Conservation (phyloP, 2,888 invertebrate genomes). For the Tortricodes alternella region DNA sequence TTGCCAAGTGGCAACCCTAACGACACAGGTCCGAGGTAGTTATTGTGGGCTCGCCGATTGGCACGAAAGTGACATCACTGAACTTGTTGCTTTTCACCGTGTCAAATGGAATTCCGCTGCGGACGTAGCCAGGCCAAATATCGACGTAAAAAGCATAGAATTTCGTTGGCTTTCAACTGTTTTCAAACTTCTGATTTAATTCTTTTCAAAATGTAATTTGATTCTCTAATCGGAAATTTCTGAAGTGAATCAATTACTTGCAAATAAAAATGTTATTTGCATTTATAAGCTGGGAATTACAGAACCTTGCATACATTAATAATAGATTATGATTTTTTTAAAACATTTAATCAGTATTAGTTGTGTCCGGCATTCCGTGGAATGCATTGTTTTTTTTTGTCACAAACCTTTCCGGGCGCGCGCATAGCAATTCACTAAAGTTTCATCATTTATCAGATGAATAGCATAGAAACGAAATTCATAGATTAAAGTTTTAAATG, state of each 20-base stretch:
- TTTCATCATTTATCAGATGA: no score
- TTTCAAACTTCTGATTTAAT: not conserved
- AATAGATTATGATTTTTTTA: no score
- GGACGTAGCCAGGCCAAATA: slow-evolving; percentile 18
- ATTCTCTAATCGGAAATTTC: not conserved
- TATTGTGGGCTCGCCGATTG: slow-evolving; percentile 38
- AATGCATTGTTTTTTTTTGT: no score
- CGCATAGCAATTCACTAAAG: no score
- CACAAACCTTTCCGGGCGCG: no score
- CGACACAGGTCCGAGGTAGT: slow-evolving; percentile 9
- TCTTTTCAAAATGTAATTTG: not conserved
- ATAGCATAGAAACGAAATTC: no score
- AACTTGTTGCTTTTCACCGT: slow-evolving; percentile 54
- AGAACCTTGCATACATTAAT: no score
- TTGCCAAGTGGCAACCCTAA: slow-evolving; percentile 17
- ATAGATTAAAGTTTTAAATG: no score
- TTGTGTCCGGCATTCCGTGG: no score
- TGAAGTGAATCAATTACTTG: not conserved
- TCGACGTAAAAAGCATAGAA: not conserved
- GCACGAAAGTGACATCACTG: slow-evolving; percentile 42
- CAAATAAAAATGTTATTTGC: not conserved
- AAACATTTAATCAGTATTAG: no score
- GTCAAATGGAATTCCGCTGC: slow-evolving; percentile 41
- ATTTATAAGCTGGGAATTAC: no score
- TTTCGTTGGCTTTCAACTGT: not conserved